These are phyloP conservation scores for Zophobas atratus DNA, from an alignment of 1,140 invertebrate genomes.

Conservation along the genomic window DNA sequence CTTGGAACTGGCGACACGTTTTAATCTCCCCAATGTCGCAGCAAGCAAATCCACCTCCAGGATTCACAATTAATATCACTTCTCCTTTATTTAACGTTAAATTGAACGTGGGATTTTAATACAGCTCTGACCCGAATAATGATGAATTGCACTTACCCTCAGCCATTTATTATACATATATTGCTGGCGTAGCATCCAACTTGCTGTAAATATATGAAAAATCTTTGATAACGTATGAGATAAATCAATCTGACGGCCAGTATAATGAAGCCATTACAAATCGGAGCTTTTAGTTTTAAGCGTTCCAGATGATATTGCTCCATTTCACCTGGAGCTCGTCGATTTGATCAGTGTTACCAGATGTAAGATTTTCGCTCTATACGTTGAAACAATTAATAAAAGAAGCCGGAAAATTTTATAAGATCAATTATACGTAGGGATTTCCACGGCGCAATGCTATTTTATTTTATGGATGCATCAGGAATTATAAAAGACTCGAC, in stretches of 20 bases:
- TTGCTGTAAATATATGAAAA: background rate
- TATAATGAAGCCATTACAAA: conserved; percentile 1
- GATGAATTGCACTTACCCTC: background rate
- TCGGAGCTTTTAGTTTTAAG: background rate
- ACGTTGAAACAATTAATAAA: no score
- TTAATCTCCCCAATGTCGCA: no score
- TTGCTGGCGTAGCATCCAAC: background rate
- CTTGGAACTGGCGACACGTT: conserved; percentile 9
- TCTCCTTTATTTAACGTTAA: background rate
- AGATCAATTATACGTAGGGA: no score
- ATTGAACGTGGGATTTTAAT: background rate
- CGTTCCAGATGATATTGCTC: background rate
- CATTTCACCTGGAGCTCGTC: no score
- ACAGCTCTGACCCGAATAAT: background rate
- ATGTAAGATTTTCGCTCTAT: no score
- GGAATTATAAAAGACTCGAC: no score
- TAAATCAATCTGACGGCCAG: background rate
- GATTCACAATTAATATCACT: background rate
- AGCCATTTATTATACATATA: conserved; percentile 3
- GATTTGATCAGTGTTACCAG: no score
- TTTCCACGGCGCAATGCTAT: no score
- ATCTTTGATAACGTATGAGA: background rate
- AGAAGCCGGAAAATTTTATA: no score
- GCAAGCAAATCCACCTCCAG: background rate
- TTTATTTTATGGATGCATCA: no score